Evolutionary conservation across 2,113 vertebrate genomes (phyloP), one percentile per base, ranked within the genome.

Genomic region (Microcebus murinus): DNA sequence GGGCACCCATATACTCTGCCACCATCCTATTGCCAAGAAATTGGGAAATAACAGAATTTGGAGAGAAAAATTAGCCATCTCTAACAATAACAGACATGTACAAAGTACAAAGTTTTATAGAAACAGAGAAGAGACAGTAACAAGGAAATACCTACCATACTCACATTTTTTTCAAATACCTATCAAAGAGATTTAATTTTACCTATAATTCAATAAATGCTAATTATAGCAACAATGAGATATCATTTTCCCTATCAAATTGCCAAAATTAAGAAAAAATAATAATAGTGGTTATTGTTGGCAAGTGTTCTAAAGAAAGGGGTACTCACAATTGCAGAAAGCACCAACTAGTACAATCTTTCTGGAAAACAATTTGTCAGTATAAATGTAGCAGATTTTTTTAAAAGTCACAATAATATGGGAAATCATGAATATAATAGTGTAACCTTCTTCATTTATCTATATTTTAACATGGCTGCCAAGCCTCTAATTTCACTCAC

Each of bases 131-230:
- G 36, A 86, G 18, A 95, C 1, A 48, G n/a, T 81, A 52, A 59
- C 29, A 61, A 65, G 36, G 8, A 91, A 95, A 87, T 79, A 76
- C 4, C 34, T 79, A 81, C 12, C 34, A 57, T 8, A 68, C 27
- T 50, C 7, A 95, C 73, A 96, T 80, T 14, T 63, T 84, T 50
- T 83, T 90, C 39, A 87, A 96, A 31, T 84, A 55, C 8, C 74
- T 90, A 63, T 39, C 2, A 90, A 94, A 80, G 20, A 90, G 70
- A 92, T 68, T 94, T 77, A 82, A 77, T 7, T 55, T 83, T 67
- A 68, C 23, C 83, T 82, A 15, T 67, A 80, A 94, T 67, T 63
- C 2, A 70, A 36, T 45, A 86, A 87, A 70, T 95, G 45, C 7
- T 82, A 76, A 65, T 65, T 81, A 85, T 34, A 81, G 52, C 76